These are phyloP conservation scores for Coenonympha glycerion DNA, from an alignment of 2,888 invertebrate genomes.

Conservation along the genomic window DNA sequence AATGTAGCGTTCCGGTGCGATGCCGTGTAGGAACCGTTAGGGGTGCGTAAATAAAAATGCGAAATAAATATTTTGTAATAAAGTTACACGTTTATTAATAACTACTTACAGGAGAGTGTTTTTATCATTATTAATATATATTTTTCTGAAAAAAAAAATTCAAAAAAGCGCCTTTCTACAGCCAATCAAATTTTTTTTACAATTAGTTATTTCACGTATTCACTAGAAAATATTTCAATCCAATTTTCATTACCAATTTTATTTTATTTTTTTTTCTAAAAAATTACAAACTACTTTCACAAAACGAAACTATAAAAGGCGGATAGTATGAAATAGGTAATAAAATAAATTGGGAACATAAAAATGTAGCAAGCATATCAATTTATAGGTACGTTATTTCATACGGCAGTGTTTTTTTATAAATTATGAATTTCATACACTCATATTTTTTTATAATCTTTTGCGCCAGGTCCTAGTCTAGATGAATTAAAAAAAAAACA, in stretches of 20 bases:
- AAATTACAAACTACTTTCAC: slow-evolving; percentile 49
- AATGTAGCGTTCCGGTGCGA: too few relatives aligned
- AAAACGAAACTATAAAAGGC: slow-evolving; percentile 8
- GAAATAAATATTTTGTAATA: slow-evolving; percentile 43
- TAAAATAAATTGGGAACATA: not conserved
- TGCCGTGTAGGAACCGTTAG: too few relatives aligned
- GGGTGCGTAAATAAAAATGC: slow-evolving; percentile 41
- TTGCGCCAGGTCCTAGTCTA: not conserved
- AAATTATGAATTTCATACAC: not conserved
- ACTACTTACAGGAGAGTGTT: slow-evolving; percentile 63
- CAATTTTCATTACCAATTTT: slow-evolving; percentile 30
- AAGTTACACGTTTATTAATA: slow-evolving; percentile 67
- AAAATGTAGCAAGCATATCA: not conserved
- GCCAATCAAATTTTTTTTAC: slow-evolving; percentile 50
- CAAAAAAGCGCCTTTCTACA: slow-evolving; percentile 50
- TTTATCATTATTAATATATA: slow-evolving; percentile 22
- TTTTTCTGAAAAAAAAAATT: slow-evolving; percentile 34
- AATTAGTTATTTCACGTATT: slow-evolving; percentile 29
- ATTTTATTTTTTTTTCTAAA: slow-evolving; percentile 39
- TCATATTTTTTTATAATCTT: not conserved
- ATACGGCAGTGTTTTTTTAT: not conserved
- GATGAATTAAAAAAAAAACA: not conserved
- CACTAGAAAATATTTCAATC: slow-evolving; percentile 31
- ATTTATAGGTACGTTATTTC: not conserved
- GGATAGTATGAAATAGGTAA: not conserved